Percentiles rank a stretch among this genome's conserved stretches.
Evolutionary conservation across 2,888 invertebrate genomes (phyloP).

Genomic region (Salpingus planirostris): DNA sequence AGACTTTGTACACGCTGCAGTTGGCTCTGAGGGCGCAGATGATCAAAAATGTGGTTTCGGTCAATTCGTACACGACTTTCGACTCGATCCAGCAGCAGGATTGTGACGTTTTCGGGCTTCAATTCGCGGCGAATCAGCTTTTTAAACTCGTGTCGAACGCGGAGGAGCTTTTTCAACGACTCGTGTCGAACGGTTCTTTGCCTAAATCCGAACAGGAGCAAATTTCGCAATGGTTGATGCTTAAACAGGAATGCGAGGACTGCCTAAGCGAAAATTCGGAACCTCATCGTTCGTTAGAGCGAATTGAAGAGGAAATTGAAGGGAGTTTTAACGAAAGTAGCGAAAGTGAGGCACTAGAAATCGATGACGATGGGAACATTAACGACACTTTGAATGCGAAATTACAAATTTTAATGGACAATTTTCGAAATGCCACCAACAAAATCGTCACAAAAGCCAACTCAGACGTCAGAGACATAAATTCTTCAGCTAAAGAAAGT

Average conservation of each 20-base stretch:
- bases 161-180: constrained; percentile 70
- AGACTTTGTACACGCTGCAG: constrained; percentile 61
- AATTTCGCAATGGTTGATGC: constrained; percentile 72
- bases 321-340: constrained; percentile 32
- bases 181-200: constrained; percentile 61
- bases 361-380: constrained; percentile 49
- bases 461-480: constrained; percentile 13
- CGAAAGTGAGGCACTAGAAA: constrained; percentile 22
- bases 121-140: constrained; percentile 77
- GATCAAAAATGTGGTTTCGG: constrained; percentile 61
- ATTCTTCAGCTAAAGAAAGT: constrained; percentile 28
- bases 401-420: constrained; percentile 61
- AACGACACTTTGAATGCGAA: constrained; percentile 53
- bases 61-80: constrained; percentile 50
- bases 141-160: constrained; percentile 76
- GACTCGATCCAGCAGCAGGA: constrained; percentile 31
- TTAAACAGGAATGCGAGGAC: constrained; percentile 82
- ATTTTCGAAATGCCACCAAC: constrained; percentile 63
- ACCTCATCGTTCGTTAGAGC: constrained; percentile 45
- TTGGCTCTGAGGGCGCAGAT: constrained; percentile 58
- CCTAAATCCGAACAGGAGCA: constrained; percentile 66
- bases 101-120: constrained; percentile 60
- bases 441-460: constrained; percentile 43
- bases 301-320: constrained; percentile 47
- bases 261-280: constrained; percentile 56